These are phyloP conservation scores for Echinops telfairi DNA, from an alignment of 2,113 vertebrate genomes.

Conservation along the genomic window DNA sequence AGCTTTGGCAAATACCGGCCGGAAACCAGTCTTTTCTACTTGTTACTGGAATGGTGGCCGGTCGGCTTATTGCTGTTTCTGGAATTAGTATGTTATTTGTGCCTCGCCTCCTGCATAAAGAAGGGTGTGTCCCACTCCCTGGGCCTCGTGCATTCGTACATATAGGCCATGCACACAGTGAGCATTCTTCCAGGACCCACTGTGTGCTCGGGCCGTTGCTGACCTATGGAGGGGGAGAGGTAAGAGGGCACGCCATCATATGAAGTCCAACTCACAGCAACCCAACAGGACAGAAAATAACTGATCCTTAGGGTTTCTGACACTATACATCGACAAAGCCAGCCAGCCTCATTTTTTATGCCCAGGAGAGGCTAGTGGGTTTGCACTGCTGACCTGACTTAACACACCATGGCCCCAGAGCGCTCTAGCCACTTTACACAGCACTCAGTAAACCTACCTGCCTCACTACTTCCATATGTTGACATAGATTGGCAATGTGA, in stretches of 20 bases:
- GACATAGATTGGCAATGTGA: background rate
- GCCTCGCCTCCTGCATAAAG: background rate
- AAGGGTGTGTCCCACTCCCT: background rate
- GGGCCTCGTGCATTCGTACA: no score
- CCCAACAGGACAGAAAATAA: no score
- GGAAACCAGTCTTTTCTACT: constrained; percentile 67
- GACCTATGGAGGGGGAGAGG: background rate
- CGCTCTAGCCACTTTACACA: background rate
- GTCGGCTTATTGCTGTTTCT: constrained; percentile 66
- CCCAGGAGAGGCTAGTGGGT: no score
- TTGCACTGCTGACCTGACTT: no score
- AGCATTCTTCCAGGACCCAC: background rate
- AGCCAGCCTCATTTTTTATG: no score
- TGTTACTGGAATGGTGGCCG: constrained; percentile 70
- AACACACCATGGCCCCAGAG: no score
- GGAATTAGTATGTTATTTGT: constrained; percentile 55
- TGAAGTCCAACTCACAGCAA: no score
- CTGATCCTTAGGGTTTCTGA: no score
- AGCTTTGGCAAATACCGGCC: constrained; percentile 70
- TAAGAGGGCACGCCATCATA: background rate
- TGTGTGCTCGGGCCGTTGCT: background rate
- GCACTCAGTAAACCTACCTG: background rate
- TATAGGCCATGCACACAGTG: background rate
- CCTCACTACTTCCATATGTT: background rate
- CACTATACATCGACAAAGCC: no score